Evolutionary conservation across 2,113 vertebrate genomes (phyloP).

Genomic region (Saimiri boliviensis): DNA sequence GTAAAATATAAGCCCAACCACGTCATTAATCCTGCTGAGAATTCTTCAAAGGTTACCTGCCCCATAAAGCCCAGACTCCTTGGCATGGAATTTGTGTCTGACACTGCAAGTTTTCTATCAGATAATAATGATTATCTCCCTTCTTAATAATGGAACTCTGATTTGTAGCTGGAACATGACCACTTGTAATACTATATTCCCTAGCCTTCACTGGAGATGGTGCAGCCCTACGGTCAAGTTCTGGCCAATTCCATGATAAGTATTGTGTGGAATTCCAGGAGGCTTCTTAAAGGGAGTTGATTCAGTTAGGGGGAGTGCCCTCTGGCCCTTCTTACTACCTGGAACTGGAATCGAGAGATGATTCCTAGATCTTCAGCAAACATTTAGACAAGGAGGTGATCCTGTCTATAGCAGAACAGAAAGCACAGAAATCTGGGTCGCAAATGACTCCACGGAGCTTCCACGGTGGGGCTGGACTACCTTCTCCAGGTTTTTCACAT

Average conservation of each 20-base stretch:
- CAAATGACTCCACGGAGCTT: neutral
- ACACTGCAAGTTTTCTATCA: neutral
- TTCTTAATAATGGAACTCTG: neutral
- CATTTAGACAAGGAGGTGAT: neutral
- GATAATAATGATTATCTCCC: neutral
- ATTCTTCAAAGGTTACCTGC: neutral
- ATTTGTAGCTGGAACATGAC: neutral
- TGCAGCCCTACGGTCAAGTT: neutral
- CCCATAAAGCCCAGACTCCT: neutral
- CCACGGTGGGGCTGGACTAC: neutral
- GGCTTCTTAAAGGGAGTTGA: neutral
- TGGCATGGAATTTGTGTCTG: neutral
- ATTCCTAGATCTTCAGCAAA: neutral
- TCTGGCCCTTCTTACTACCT: neutral
- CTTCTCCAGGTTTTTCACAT: neutral
- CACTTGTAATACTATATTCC: neutral
- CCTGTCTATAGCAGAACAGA: neutral
- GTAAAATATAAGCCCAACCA: neutral
- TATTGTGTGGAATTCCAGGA: neutral
- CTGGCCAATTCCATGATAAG: neutral
- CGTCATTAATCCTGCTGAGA: neutral
- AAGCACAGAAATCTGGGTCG: neutral
- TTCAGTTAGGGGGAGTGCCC: neutral
- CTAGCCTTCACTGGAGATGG: neutral
- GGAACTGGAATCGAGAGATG: neutral